Percentiles rank a stretch among this genome's conserved stretches.
Conservation (phyloP, 2,113 vertebrate species). For the Brachyhypopomus gauderio region DNA sequence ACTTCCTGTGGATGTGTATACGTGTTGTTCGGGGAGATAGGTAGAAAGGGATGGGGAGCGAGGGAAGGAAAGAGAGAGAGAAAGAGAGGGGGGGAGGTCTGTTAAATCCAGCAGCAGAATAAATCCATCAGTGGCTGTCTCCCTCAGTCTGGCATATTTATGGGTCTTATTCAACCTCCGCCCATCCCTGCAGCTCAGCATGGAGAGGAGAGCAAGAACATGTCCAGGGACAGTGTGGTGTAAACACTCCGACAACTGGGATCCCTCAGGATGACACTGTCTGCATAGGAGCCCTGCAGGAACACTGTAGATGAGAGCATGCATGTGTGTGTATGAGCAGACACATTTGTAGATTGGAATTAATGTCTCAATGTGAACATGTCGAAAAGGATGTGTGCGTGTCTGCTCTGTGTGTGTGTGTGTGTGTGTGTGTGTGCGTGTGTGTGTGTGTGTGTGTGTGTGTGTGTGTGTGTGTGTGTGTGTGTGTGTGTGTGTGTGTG, state of each 20-base stretch:
- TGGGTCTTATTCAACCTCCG: constrained; percentile 33
- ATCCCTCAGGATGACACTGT: constrained; percentile 47
- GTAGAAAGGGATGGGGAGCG: background rate
- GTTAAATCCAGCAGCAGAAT: constrained; percentile 30
- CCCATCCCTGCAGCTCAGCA: constrained; percentile 30
- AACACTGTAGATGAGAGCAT: background rate
- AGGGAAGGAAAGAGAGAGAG: constrained; percentile 2
- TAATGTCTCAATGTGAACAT: background rate
- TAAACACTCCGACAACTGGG: constrained; percentile 52
- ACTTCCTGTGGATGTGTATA: constrained; percentile 48
- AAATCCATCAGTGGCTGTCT: constrained; percentile 49
- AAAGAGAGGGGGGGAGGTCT: background rate
- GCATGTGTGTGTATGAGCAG: constrained; percentile 30
- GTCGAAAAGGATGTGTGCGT: background rate
- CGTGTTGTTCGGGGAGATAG: background rate
- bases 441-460: constrained; percentile 30
- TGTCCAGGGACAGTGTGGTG: constrained; percentile 33
- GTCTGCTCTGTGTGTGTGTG: constrained; percentile 31
- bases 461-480: too few relatives aligned
- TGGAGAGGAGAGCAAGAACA: constrained; percentile 20
- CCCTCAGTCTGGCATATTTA: constrained; percentile 47
- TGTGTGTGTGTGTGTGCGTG: constrained; percentile 30
- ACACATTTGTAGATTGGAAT: constrained; percentile 25
- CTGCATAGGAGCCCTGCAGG: constrained; percentile 20
- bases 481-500: constrained; percentile 27